Base-by-base conservation (phyloP, 1,140 invertebrate genomes). In the Drosophila willistoni region DNA sequence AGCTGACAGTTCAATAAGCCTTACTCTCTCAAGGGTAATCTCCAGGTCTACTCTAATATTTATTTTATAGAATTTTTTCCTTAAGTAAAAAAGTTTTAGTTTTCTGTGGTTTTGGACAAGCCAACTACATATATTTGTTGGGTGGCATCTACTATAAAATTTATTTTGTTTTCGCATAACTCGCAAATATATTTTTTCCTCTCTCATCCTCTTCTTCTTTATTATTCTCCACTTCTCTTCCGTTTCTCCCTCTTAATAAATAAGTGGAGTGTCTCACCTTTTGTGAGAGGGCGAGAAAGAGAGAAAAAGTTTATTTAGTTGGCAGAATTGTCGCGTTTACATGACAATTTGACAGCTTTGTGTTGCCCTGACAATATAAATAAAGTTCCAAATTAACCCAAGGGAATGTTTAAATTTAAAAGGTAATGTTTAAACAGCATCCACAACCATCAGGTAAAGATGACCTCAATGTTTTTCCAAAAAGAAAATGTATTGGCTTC, bases 91-190 rank as follows among this genome's bases (percentile, higher is more conserved):
- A 77, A 71, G 47, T 78, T 67, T 47, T 59, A 54, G 51, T 68
- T 62, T 51, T 51, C 17, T 81, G 83, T 69, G 83, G 82, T 83
- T 71, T 64, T 64, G 39, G 56, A 60, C 74, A 82, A 82, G 29
- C 71, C 71, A 73, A 42, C 78, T 68, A 66, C 54, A 13, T 67
- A 66, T 59, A 13, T 67, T 41, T 55, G 44, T 14, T 56, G 42
- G 72, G 29, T 12, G 61, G n/a, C 39, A 64, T 29, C 82, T 76
- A 68, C 71, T 87, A 66, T 82, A 73, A 86, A 86, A 86, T 87
- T 73, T 87, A 86, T 82, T 86, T 86, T 82, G 83, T 86, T 87
- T 87, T 86, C 79, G 56, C 83, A 86, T 82, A 86, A 79, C 79
- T 78, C 64, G 78, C 62, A 54, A 71, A 69, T 78, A 74, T 64